Percentiles rank a stretch among this genome's conserved stretches.
phyloP scores from a whole-genome alignment of 1,140 invertebrate genomes.

The Argopecten irradians region DNA sequence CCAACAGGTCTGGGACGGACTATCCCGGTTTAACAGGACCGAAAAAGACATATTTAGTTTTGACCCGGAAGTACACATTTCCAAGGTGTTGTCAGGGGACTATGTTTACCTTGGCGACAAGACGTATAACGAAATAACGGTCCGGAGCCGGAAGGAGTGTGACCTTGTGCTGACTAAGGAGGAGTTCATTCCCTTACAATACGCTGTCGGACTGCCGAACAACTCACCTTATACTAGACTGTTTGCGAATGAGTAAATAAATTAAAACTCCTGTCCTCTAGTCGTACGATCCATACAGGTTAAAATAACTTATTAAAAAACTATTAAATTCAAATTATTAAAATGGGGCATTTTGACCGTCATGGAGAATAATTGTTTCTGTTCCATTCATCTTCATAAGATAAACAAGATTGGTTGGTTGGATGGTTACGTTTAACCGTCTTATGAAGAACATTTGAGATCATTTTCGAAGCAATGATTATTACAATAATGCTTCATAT shows the following conservation, averaged over 20 bases:
- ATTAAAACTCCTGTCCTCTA: too few relatives aligned
- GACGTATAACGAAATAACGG: conserved; percentile 36
- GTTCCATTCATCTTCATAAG: too few relatives aligned
- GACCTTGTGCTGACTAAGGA: conserved; percentile 58
- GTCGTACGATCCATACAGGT: too few relatives aligned
- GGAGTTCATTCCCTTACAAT: conserved; percentile 62
- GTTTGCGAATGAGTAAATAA: conserved; percentile 64
- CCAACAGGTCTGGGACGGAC: conserved; percentile 43
- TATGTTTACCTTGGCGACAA: conserved; percentile 56
- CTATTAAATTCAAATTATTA: too few relatives aligned
- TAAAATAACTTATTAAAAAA: too few relatives aligned
- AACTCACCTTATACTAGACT: conserved; percentile 59
- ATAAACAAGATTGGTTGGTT: too few relatives aligned
- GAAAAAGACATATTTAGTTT: conserved; percentile 32
- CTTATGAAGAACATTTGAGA: too few relatives aligned
- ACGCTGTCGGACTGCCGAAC: conserved; percentile 60
- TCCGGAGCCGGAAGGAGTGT: conserved; percentile 50
- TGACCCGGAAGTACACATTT: conserved; percentile 33
- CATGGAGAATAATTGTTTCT: too few relatives aligned
- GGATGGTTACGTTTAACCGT: too few relatives aligned
- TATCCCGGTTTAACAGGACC: conserved; percentile 26
- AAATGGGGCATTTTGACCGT: too few relatives aligned
- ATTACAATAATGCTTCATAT: too few relatives aligned
- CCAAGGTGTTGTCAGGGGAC: conserved; percentile 39
- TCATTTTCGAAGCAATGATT: too few relatives aligned